Base-by-base conservation (phyloP, 2,797 vertebrate genomes). In the Falco columbarius region DNA sequence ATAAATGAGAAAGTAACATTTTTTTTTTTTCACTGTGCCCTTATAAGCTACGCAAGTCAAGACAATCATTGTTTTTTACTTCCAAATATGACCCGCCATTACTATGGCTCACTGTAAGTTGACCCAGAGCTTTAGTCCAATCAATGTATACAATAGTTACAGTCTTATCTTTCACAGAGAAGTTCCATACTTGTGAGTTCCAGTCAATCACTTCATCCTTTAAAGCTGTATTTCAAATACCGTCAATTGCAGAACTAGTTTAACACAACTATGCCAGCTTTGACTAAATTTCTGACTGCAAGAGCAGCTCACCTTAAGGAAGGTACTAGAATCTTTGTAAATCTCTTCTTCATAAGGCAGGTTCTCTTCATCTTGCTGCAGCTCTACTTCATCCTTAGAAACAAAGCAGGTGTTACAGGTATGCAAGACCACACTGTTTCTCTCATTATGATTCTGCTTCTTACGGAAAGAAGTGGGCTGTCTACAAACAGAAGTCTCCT, bases 311-410 rank as follows among this genome's bases (percentile, higher is more conserved):
- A 99, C 99, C 99, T 99, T 99, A 23, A 99, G 98, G 83, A 99
- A 99, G 47, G 99, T 99, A 96, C 99, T 99, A 36, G 99, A 99
- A 95, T 99, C 99, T 97, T 99, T 99, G 97, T 99, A 99, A 93
- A 99, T 99, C 94, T 98, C 98, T 92, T 99, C 99, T 94, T 99
- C 99, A 67, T 99, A 99, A 1, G 98, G 99, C 84, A 99, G 97
- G 89, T 98, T 99, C 93, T 99, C 99, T 86, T 99, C 99, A 21
- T 98, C 98, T 74, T 98, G 99, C 91, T 98, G 99, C 86, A 99
- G 97, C 95, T 99, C 99, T 89, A 99, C 97, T 90, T 99, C 99
- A 98, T 99, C 99, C 99, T 99, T 95, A 61, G 95, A 70, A 98
- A 89, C 72, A 82, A 95, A 90, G 80, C 75, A 95, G 61, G 51